Evolutionary conservation across 92 coral and sea anemone species (phyloP), one percentile per base, ranked within the genome.

Genomic region (Hydrozoanthus gracilis): DNA sequence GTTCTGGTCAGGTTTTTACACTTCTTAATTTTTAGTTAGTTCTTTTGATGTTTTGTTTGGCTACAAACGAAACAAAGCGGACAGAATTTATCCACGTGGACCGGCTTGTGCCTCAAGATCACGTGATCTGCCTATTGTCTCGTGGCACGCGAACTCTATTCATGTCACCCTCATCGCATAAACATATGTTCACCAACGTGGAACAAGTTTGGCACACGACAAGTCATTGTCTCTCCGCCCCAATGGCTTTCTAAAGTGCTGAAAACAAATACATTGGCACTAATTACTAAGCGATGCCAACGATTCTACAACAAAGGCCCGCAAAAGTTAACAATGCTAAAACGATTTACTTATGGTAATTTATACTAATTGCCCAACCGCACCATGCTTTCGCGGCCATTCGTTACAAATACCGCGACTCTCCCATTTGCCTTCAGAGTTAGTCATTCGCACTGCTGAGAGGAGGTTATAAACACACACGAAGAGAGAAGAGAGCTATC

Each of bases 121-220:
- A 65, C 85, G 47, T 80, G 85, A 80, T 61, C 69, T 3, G 45
- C 60, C 44, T 18, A 47, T 80, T 80, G 85, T 80, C 55, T 64
- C 4, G 74, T 87, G 93, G 93, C 93, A 91, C 93, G 91, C 93
- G 93, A 91, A 87, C 86, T 83, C 66, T 88, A 77, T 90, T 87
- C 93, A 91, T 3, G 72, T 79, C 85, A 76, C 84, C 82, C 88
- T 84, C 82, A 76, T 71, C 58, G 66, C 61, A 77, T 66, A 91
- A 84, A 84, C 93, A 91, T 91, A 77, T 91, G 93, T 83, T 61
- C 48, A 0, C 50, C 85, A 80, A 80, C 85, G 85, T 80, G 85
- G 74, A 80, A 48, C 45, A 44, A 65, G 61, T 51, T 52, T 51
- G 85, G 62, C 85, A 80, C 85, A 65, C 85, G 74, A 51, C 85